Conservation (phyloP, 1,140 invertebrate species). For the Eupeodes corollae region DNA sequence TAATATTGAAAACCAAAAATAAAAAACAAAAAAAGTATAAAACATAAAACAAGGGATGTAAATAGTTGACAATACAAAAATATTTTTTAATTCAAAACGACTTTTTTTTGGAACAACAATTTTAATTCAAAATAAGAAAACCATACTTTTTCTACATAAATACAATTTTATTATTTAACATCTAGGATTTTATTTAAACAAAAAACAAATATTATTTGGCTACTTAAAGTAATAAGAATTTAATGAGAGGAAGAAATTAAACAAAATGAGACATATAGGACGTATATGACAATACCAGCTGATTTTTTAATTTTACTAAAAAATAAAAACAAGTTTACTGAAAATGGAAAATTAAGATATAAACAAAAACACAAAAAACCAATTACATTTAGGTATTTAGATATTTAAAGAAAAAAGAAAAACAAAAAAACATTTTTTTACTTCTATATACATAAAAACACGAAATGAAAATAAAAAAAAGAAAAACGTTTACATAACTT, state of each 20-base stretch:
- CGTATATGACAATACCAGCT: slow-evolving; percentile 30
- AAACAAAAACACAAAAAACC: background rate
- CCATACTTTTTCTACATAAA: background rate
- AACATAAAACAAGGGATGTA: slow-evolving; percentile 36
- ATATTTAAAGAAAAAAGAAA: slow-evolving; percentile 13
- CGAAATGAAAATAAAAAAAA: slow-evolving; percentile 25
- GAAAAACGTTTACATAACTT: slow-evolving; percentile 21
- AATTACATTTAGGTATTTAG: slow-evolving; percentile 27
- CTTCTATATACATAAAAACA: background rate
- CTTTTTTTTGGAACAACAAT: slow-evolving; percentile 3
- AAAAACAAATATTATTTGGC: too few relatives aligned
- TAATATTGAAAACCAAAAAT: background rate
- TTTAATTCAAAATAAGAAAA: slow-evolving; percentile 1
- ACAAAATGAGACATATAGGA: slow-evolving; percentile 21
- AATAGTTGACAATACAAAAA: slow-evolving; percentile 34
- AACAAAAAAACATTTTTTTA: slow-evolving; percentile 1
- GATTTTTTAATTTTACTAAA: background rate
- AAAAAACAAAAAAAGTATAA: slow-evolving; percentile 5
- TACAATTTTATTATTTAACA: too few relatives aligned
- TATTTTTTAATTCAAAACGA: too few relatives aligned
- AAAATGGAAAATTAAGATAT: too few relatives aligned
- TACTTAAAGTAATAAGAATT: background rate
- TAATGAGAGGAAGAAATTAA: background rate
- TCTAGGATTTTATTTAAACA: too few relatives aligned
- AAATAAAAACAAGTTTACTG: slow-evolving; percentile 18